A percentile compares a stretch with the other conserved stretches of the same genome.
phyloP scores from a whole-genome alignment of 2,797 vertebrate species.

The Danio kyathit region DNA sequence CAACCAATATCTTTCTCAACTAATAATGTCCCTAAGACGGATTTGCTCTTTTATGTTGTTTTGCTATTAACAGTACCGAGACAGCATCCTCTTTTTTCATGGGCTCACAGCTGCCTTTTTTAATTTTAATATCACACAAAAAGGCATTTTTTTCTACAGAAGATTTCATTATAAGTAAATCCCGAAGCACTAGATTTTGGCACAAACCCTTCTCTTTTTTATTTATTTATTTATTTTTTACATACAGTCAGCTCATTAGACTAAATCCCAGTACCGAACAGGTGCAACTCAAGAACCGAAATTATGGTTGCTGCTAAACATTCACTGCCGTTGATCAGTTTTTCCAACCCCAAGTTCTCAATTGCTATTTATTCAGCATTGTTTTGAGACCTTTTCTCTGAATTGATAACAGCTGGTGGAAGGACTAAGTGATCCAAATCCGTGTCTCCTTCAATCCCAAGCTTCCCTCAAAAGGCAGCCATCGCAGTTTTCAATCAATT shows the following conservation, averaged over 20 bases:
- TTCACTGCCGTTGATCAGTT: background rate
- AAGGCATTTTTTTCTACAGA: background rate
- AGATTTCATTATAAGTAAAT: conserved; percentile 36
- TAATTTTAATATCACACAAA: conserved; percentile 33
- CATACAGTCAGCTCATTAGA: conserved; percentile 32
- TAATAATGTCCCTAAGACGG: conserved; percentile 39
- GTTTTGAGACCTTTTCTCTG: background rate
- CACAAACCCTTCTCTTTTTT: background rate
- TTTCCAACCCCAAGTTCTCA: background rate
- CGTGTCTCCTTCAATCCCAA: conserved; percentile 3
- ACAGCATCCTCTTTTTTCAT: conserved; percentile 8
- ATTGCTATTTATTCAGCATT: conserved; percentile 19
- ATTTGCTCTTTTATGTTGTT: conserved; percentile 27
- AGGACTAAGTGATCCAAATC: conserved; percentile 14
- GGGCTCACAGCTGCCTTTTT: conserved; percentile 20
- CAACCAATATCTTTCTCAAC: conserved; percentile 46
- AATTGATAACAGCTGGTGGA: conserved; percentile 16
- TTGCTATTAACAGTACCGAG: background rate
- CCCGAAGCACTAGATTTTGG: conserved; percentile 15
- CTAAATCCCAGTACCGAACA: conserved; percentile 40
- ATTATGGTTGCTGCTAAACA: conserved; percentile 16
- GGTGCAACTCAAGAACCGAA: conserved; percentile 32
- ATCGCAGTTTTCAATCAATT: conserved; percentile 48
- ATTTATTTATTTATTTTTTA: background rate
- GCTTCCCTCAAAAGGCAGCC: conserved; percentile 27